These are phyloP conservation scores for Chloroceryle aenea DNA, from an alignment of 2,113 vertebrate species.

Conservation along the genomic window DNA sequence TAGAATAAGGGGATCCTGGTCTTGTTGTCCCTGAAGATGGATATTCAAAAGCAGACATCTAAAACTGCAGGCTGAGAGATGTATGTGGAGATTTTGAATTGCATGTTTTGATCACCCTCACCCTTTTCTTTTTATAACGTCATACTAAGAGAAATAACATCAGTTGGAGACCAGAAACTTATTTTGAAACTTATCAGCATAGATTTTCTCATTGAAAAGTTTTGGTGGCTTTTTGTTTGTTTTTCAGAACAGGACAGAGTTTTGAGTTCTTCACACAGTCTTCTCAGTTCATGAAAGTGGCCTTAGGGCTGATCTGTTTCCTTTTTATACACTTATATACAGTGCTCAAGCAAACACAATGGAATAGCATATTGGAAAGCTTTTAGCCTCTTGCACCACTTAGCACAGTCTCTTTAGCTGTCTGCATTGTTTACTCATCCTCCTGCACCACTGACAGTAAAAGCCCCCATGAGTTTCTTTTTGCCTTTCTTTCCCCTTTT, in stretches of 20 bases:
- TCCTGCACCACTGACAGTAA: neutral
- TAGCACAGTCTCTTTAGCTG: slow-evolving; percentile 18
- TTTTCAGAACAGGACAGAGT: neutral
- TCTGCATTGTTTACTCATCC: slow-evolving; percentile 14
- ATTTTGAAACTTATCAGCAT: neutral
- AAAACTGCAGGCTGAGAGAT: neutral
- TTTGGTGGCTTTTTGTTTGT: neutral
- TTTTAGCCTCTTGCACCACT: slow-evolving; percentile 12
- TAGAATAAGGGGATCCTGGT: neutral
- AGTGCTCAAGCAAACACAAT: neutral
- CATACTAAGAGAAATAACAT: neutral
- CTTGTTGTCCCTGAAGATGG: neutral
- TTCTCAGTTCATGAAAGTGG: neutral
- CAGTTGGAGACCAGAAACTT: neutral
- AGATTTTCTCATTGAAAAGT: neutral
- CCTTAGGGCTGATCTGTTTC: neutral
- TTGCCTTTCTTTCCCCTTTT: neutral
- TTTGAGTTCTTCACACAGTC: neutral
- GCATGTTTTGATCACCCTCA: neutral
- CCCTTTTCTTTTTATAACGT: neutral
- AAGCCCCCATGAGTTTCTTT: neutral
- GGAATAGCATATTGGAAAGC: neutral
- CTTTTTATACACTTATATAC: neutral
- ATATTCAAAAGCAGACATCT: neutral
- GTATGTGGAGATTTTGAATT: neutral